phyloP scores from a whole-genome alignment of 2,797 vertebrate genomes.

The Poeciliopsis paucimaculata region DNA sequence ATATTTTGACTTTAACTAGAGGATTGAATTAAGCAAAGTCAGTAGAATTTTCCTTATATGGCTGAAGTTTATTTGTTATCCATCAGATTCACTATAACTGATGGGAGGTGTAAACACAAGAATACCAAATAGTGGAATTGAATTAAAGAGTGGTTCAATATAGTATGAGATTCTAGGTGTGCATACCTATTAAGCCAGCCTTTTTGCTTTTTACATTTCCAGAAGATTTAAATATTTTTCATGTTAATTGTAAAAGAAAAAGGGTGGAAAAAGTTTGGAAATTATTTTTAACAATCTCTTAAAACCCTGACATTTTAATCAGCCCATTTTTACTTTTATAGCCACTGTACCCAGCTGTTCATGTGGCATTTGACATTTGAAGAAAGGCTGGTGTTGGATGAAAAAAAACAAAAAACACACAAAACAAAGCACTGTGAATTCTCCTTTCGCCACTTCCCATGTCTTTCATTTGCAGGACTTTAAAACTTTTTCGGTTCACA shows the following conservation, averaged over 20 bases:
- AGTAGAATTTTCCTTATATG: not conserved
- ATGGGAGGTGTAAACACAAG: not conserved
- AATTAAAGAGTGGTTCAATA: not conserved
- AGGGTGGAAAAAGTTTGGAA: not conserved
- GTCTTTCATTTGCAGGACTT: conserved; percentile 81
- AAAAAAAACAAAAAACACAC: not conserved
- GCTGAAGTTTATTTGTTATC: not conserved
- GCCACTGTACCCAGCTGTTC: conserved; percentile 47
- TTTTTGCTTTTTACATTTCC: not conserved
- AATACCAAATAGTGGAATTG: not conserved
- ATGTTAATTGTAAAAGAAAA: not conserved
- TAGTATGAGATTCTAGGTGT: not conserved
- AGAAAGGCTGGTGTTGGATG: conserved; percentile 49
- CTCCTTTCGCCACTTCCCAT: conserved; percentile 57
- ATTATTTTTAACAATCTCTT: not conserved
- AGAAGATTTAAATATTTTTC: not conserved
- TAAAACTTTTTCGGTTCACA: conserved; percentile 47
- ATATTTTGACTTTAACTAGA: not conserved
- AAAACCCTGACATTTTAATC: not conserved
- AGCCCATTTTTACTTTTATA: not conserved
- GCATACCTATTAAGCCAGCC: not conserved
- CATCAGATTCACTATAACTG: not conserved
- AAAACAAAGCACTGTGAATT: conserved; percentile 36
- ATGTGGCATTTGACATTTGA: conserved; percentile 59
- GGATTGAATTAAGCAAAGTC: not conserved